Conservation (phyloP, 2,888 invertebrate species). For the Poecilobothrus nobilitatus region DNA sequence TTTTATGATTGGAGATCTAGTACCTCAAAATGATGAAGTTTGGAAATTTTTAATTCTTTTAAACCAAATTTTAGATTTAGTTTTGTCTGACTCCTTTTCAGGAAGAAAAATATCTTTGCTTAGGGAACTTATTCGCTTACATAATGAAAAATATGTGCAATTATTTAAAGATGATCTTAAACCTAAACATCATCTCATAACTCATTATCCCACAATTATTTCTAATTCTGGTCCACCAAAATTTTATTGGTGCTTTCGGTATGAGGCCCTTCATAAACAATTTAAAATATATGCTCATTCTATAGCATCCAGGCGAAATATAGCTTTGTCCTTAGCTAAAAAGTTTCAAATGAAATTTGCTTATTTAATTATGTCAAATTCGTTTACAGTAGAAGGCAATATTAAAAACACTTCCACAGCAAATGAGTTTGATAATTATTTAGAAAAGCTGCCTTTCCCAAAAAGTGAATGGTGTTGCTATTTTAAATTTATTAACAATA, state of each 20-base stretch:
- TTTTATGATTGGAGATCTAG: slow-evolving; percentile 21
- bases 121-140: slow-evolving; percentile 2
- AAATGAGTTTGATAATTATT: not conserved
- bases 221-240: slow-evolving; percentile 10
- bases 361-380: not conserved
- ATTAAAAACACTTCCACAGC: no score
- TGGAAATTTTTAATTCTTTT: slow-evolving; percentile 18
- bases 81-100: slow-evolving; percentile 8
- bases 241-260: slow-evolving; percentile 13
- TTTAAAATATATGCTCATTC: not conserved
- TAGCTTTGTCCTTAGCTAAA: not conserved
- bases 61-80: slow-evolving; percentile 15
- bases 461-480: not conserved
- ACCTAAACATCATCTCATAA: slow-evolving; percentile 13
- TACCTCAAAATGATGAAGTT: slow-evolving; percentile 17
- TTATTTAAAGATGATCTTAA: slow-evolving; percentile 12
- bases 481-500: not conserved
- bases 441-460: not conserved
- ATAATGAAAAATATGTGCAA: slow-evolving; percentile 8
- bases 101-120: no score
- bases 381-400: not conserved
- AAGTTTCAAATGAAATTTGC: slow-evolving; percentile 1
- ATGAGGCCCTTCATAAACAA: slow-evolving; percentile 12
- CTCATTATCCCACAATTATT: slow-evolving; percentile 14
- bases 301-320: not conserved